A percentile compares a stretch with the other conserved stretches of the same genome.
Evolutionary conservation across 2,888 invertebrate genomes (phyloP).

Genomic region (Melinopterus prodromus): DNA sequence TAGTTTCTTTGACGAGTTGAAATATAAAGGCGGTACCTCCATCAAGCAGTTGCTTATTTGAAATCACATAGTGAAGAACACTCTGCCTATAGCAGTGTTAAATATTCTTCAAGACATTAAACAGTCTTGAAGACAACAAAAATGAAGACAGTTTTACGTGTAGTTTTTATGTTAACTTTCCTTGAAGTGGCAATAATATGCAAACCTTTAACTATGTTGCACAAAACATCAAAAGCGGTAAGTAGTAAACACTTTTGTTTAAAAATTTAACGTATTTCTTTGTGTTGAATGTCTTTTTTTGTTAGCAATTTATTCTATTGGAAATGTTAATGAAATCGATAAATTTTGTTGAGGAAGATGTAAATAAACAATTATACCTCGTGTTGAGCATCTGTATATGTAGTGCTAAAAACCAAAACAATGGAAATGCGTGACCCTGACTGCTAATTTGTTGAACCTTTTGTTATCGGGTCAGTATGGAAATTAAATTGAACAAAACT

Average conservation of each 20-base stretch:
- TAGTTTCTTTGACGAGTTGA: background rate
- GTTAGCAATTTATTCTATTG: background rate
- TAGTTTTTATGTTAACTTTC: background rate
- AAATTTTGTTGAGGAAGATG: background rate
- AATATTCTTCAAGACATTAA: background rate
- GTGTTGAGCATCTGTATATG: background rate
- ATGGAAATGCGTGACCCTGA: background rate
- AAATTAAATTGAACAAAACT: background rate
- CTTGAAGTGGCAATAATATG: background rate
- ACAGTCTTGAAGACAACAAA: too few species aligned
- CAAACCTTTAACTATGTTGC: background rate
- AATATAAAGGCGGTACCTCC: background rate
- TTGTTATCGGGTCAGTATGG: background rate
- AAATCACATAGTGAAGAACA: background rate
- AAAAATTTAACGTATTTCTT: background rate
- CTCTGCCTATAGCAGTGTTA: background rate
- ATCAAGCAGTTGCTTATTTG: background rate
- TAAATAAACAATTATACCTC: background rate
- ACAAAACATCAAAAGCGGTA: background rate
- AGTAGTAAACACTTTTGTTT: background rate
- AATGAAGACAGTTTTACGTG: background rate
- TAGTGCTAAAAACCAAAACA: background rate
- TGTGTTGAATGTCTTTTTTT: background rate
- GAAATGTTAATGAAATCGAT: background rate
- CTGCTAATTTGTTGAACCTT: background rate